phyloP scores from a whole-genome alignment of 2,888 invertebrate genomes.

The Stratiomys singularior region DNA sequence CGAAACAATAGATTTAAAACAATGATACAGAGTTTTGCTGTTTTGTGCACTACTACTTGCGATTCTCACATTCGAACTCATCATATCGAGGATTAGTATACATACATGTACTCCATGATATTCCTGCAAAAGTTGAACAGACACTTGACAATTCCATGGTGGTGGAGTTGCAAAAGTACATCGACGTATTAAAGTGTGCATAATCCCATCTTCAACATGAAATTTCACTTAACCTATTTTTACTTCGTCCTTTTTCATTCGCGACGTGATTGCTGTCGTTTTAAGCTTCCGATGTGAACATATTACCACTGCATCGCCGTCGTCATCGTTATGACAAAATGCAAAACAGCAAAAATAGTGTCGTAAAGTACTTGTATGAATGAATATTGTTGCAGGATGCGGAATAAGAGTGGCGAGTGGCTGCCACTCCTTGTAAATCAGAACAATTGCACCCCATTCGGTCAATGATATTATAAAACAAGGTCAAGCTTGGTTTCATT shows the following conservation, averaged over 20 bases:
- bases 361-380: too few species aligned
- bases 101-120: neutral
- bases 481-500: too few species aligned
- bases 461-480: too few species aligned
- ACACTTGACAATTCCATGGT: neutral
- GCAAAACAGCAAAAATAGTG: too few species aligned
- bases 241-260: neutral
- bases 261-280: neutral
- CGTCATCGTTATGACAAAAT: too few species aligned
- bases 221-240: slow-evolving; percentile 19
- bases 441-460: too few species aligned
- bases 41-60: neutral
- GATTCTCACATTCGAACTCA: neutral
- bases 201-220: slow-evolving; percentile 12
- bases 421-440: too few species aligned
- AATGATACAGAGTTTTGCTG: neutral
- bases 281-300: neutral
- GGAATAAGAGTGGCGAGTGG: too few species aligned
- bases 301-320: too few species aligned
- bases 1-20: neutral
- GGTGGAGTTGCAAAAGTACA: neutral
- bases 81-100: neutral
- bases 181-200: neutral
- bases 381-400: too few species aligned
- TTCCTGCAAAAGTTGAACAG: neutral